Percentiles rank a stretch among this genome's conserved stretches.
Evolutionary conservation across 2,888 invertebrate genomes (phyloP).

Genomic region (Clepsis dumicolana): DNA sequence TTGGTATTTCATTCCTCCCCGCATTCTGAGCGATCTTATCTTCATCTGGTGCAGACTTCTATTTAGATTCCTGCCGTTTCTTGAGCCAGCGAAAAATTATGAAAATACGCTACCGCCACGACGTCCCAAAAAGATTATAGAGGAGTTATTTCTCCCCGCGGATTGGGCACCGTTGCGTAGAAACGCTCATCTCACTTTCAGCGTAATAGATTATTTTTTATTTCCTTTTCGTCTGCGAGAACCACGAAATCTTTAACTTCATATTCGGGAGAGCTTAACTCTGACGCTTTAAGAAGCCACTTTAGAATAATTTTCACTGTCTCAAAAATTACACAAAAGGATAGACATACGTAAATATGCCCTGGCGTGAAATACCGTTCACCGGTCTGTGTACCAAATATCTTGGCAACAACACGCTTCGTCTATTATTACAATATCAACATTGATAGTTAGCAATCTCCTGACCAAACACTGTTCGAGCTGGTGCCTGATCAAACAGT

Average conservation of each 20-base stretch:
- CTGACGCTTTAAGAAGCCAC: not conserved
- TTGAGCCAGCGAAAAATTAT: not conserved
- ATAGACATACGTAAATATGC: not conserved
- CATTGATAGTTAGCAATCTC: constrained; percentile 28
- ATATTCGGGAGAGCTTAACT: constrained; percentile 1
- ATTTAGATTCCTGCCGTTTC: constrained; percentile 3
- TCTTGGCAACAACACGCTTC: constrained; percentile 21
- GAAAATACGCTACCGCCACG: not conserved
- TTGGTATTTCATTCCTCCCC: constrained; percentile 25
- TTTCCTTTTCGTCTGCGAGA: constrained; percentile 5
- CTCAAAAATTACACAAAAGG: not conserved
- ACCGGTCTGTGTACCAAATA: constrained; percentile 15
- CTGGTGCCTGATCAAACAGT: constrained; percentile 34
- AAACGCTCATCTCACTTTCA: constrained; percentile 22
- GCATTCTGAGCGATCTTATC: constrained; percentile 17
- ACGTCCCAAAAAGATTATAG: constrained; percentile 4
- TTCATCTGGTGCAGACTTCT: constrained; percentile 5
- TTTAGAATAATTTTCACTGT: not conserved
- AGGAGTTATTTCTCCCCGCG: constrained; percentile 2
- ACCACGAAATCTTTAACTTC: not conserved
- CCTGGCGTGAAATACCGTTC: not conserved
- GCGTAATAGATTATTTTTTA: constrained; percentile 13
- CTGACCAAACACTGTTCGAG: constrained; percentile 22
- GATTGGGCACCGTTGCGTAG: constrained; percentile 4
- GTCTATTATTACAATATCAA: constrained; percentile 20